These are phyloP conservation scores for Noctua comes DNA, from an alignment of 2,888 invertebrate genomes.

Conservation along the genomic window DNA sequence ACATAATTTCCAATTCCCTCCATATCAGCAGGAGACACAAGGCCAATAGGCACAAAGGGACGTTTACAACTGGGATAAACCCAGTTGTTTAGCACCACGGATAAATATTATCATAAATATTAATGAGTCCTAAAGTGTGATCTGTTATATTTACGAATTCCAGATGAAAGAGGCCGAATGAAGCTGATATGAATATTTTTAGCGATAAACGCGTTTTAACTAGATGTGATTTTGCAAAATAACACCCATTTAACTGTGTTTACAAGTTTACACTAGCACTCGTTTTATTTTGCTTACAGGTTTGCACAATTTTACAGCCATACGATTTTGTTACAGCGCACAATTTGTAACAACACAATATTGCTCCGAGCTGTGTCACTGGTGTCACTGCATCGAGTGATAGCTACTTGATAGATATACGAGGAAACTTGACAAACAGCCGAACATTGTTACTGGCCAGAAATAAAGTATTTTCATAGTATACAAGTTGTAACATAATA, in stretches of 20 bases:
- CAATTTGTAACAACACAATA: conserved; percentile 17
- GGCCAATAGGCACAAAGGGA: not conserved
- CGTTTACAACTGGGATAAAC: conserved; percentile 1
- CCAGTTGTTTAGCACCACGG: not conserved
- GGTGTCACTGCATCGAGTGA: conserved; percentile 12
- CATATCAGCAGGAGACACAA: not conserved
- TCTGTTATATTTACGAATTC: not conserved
- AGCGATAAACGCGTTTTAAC: not conserved
- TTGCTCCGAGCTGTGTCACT: not conserved
- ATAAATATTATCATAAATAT: conserved; percentile 3
- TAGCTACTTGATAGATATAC: not conserved
- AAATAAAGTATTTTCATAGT: not conserved
- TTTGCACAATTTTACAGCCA: not conserved
- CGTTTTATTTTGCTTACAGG: not conserved
- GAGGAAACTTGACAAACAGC: not conserved
- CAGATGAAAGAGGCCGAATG: not conserved
- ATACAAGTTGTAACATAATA: too few relatives aligned
- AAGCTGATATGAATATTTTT: not conserved
- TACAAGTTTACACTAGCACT: not conserved
- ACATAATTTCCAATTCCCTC: not conserved
- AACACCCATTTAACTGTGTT: not conserved
- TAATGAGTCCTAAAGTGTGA: not conserved
- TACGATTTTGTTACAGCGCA: not conserved
- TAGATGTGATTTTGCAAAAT: not conserved
- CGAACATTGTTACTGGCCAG: not conserved